Percentiles rank a stretch among this genome's conserved stretches.
phyloP scores from a whole-genome alignment of 2,113 vertebrate genomes.

The Pedetes capensis region DNA sequence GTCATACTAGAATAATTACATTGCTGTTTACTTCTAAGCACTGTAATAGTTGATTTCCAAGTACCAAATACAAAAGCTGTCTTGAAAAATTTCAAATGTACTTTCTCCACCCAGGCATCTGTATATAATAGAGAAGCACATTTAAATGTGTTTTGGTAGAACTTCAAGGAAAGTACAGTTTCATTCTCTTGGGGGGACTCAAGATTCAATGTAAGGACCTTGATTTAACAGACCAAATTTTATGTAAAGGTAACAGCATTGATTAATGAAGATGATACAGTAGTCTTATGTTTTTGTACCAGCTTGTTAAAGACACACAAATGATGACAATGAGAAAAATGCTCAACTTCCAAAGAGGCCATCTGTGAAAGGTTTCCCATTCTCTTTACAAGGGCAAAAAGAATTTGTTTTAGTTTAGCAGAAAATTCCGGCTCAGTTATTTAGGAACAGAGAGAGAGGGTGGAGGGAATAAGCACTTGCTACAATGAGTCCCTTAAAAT shows the following conservation, averaged over 20 bases:
- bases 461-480: neutral
- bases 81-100: neutral
- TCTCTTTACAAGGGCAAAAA: neutral
- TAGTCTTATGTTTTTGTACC: neutral
- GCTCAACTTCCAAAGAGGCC: neutral
- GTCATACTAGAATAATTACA: neutral
- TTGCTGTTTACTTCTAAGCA: constrained; percentile 24
- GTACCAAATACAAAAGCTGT: constrained; percentile 14
- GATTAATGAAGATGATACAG: constrained; percentile 33
- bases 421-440: neutral
- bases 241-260: constrained; percentile 53
- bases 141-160: constrained; percentile 19
- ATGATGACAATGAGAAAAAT: constrained; percentile 38
- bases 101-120: neutral
- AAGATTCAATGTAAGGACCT: constrained; percentile 33
- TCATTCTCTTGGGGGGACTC: constrained; percentile 16
- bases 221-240: constrained; percentile 44
- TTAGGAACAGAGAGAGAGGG: neutral
- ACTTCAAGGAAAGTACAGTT: neutral
- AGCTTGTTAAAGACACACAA: neutral
- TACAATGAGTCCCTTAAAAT: neutral
- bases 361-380: neutral
- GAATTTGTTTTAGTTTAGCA: neutral
- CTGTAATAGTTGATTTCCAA: neutral
- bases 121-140: neutral